These are phyloP conservation scores for Sylvilagus floridanus DNA, from an alignment of 2,797 vertebrate genomes.

Conservation along the genomic window DNA sequence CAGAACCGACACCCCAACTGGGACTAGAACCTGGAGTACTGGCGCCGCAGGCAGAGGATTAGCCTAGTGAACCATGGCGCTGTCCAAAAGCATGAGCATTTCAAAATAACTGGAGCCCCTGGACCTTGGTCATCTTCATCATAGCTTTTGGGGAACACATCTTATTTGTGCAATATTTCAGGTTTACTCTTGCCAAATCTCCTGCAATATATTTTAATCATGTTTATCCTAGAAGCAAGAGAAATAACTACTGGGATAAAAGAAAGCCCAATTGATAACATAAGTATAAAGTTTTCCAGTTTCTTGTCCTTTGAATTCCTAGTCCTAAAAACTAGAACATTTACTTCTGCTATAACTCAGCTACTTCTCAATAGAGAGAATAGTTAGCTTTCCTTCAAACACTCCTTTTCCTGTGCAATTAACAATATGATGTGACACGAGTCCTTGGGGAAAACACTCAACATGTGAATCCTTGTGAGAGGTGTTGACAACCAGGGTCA, in stretches of 20 bases:
- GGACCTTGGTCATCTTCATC: not conserved
- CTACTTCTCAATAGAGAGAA: conserved; percentile 4
- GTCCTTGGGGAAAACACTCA: conserved; percentile 22
- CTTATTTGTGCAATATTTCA: conserved; percentile 20
- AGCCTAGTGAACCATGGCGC: too few relatives aligned
- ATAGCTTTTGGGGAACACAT: not conserved
- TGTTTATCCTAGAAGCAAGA: conserved; percentile 44
- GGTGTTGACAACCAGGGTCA: not conserved
- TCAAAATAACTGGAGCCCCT: conserved; percentile 1
- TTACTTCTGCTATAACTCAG: not conserved
- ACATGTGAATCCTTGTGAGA: not conserved
- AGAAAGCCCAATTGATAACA: conserved; percentile 30
- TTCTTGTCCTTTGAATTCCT: conserved; percentile 44
- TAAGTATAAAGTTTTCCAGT: not conserved
- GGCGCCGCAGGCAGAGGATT: too few relatives aligned
- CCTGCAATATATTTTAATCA: conserved; percentile 14
- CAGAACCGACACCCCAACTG: too few relatives aligned
- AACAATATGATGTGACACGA: not conserved
- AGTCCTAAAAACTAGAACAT: conserved; percentile 7
- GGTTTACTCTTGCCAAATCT: conserved; percentile 32
- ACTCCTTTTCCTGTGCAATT: not conserved
- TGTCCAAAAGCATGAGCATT: not conserved
- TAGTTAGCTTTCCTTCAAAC: not conserved
- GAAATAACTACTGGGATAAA: conserved; percentile 23
- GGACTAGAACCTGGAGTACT: too few relatives aligned